Evolutionary conservation across 2,113 vertebrate genomes (phyloP), one percentile per base, ranked within the genome.

Genomic region (Catharus bicknelli): DNA sequence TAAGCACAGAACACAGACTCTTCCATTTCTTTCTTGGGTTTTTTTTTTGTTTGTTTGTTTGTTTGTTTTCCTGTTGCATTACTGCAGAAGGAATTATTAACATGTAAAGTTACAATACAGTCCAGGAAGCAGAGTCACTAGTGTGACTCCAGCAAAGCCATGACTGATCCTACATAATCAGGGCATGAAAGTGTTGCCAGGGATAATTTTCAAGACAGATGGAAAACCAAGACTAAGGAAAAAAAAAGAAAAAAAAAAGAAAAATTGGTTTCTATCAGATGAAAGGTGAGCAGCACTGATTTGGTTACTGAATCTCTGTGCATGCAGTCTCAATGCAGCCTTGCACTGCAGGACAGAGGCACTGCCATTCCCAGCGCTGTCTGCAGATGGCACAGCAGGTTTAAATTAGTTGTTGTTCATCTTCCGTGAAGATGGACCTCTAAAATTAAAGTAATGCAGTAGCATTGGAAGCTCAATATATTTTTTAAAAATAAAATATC

Each of bases 331-430:
- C 30, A 26, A 42, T 7, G 50, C 62, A 59, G 58, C 58, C 40
- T 47, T 30, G 54, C 70, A 18, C 7, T 57, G 38, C 26, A 30
- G 4, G 7, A 40, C 23, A 13, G 26, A 42, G 55, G 13, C 32
- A 4, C 26, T 2, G 81, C 69, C 6, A 0, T 94, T 92, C 89
- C 69, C 66, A 84, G 18, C 11, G 1, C 69, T 26, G 84, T 64
- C 95, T 91, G 93, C 30, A 95, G 94, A 26, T 92, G 90, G 95
- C 93, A 78, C 53, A 75, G 53, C 2, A 29, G 84, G 6, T 64
- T 95, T 87, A 89, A 67, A 61, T 72, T 83, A 15, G 13, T 5
- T 54, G 73, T 45, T 30, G 13, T 18, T 59, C 43, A 25, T 61
- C 12, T 32, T 2, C 16, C 4, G 1, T 27, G 30, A 87, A 70